A percentile compares a stretch with the other conserved stretches of the same genome.
These are phyloP conservation scores for Gallinago jamesoni DNA, from an alignment of 2,113 vertebrate genomes.

Conservation along the genomic window DNA sequence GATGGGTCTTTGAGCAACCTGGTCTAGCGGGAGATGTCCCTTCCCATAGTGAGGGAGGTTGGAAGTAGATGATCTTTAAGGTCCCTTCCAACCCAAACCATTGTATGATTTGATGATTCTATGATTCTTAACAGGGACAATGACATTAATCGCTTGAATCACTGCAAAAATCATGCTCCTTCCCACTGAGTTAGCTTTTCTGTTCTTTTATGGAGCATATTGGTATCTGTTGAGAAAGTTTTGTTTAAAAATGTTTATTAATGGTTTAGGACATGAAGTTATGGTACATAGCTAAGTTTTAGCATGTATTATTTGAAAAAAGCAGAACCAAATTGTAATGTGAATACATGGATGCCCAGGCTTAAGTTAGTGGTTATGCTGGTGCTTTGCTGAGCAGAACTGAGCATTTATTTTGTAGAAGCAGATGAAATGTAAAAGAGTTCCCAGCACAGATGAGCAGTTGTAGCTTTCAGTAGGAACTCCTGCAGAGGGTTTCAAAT, in stretches of 20 bases:
- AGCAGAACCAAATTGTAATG: not conserved
- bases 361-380: not conserved
- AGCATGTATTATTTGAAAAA: not conserved
- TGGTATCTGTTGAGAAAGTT: not conserved
- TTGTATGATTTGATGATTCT: no score
- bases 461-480: not conserved
- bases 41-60: no score
- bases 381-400: not conserved
- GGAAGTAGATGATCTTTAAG: no score
- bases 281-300: not conserved
- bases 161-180: not conserved
- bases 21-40: no score
- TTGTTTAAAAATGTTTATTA: not conserved
- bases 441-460: not conserved
- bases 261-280: not conserved
- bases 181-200: not conserved
- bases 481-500: not conserved
- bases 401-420: not conserved
- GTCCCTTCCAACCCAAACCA: no score
- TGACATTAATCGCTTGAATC: not conserved
- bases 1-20: no score
- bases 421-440: not conserved
- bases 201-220: not conserved
- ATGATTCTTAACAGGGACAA: not conserved
- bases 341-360: not conserved